Conservation (phyloP, 2,888 invertebrate species). For the Ctena decussata region DNA sequence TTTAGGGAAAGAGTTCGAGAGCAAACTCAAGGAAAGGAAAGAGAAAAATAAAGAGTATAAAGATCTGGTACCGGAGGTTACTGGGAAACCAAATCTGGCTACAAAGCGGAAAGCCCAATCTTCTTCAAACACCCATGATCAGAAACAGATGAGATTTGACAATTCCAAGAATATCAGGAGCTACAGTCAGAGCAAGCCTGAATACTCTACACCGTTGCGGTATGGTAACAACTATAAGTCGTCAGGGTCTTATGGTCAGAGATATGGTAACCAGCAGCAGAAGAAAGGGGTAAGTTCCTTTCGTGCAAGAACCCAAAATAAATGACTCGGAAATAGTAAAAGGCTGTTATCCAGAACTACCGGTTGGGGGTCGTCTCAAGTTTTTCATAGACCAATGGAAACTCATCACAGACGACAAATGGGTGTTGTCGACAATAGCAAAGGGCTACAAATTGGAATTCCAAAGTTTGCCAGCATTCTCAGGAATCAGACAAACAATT, state of each 20-base stretch:
- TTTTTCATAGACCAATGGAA: conserved; percentile 23
- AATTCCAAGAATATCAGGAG: neutral
- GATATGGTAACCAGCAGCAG: neutral
- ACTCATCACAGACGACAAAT: conserved; percentile 41
- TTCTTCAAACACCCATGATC: neutral
- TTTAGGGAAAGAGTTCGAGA: too few species aligned
- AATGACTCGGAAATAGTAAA: conserved; percentile 4
- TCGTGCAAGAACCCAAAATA: conserved; percentile 21
- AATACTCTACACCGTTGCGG: neutral
- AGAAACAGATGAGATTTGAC: conserved; percentile 3
- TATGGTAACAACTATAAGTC: neutral
- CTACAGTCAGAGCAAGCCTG: neutral
- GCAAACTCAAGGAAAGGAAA: conserved; percentile 43
- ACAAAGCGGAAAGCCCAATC: neutral
- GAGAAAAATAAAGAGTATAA: conserved; percentile 44
- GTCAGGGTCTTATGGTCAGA: neutral
- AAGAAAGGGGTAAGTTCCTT: conserved; percentile 33
- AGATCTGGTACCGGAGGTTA: conserved; percentile 38
- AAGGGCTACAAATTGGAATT: conserved; percentile 36
- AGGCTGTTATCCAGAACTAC: conserved; percentile 48
- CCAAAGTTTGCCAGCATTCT: conserved; percentile 21
- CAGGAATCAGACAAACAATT: conserved; percentile 26
- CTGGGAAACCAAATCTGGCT: neutral
- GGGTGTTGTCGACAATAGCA: conserved; percentile 29
- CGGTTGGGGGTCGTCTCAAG: conserved; percentile 44